These are phyloP conservation scores for Phenganax stokvisi DNA, from an alignment of 92 coral and sea anemone species.

Conservation along the genomic window DNA sequence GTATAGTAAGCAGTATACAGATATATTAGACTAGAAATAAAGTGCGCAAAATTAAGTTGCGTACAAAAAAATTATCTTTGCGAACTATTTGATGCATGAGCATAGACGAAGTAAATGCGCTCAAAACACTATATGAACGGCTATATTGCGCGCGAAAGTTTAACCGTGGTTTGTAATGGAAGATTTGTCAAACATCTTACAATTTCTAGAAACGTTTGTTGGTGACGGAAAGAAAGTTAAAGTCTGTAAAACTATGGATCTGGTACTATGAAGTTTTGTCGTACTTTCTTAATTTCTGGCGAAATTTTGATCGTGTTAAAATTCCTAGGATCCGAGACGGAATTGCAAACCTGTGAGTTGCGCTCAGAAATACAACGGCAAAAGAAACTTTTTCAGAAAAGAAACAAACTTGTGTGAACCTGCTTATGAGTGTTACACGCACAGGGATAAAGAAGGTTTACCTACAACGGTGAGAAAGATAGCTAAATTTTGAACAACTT, in stretches of 20 bases:
- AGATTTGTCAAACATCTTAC: neutral
- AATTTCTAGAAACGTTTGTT: constrained; percentile 10
- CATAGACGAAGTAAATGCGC: neutral
- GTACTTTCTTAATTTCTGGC: neutral
- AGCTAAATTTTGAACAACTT: neutral
- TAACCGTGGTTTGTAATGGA: neutral
- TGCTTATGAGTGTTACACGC: constrained; percentile 81
- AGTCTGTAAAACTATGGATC: constrained; percentile 24
- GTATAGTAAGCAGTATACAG: constrained; percentile 11
- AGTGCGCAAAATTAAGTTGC: neutral
- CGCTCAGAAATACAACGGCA: constrained; percentile 89
- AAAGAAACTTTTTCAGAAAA: constrained; percentile 69
- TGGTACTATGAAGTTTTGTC: neutral
- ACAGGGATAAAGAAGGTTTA: constrained; percentile 57
- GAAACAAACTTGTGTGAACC: constrained; percentile 70
- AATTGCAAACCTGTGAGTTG: constrained; percentile 84
- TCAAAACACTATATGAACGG: no score
- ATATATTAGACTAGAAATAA: neutral
- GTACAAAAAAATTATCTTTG: neutral
- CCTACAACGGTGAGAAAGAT: constrained; percentile 76
- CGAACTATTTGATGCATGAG: neutral
- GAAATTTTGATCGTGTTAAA: neutral
- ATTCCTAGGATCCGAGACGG: constrained; percentile 69
- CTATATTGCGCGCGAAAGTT: neutral
- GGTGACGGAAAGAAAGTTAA: constrained; percentile 22